Conservation (phyloP, 2,797 vertebrate genomes). For the Syndactyla subalaris region DNA sequence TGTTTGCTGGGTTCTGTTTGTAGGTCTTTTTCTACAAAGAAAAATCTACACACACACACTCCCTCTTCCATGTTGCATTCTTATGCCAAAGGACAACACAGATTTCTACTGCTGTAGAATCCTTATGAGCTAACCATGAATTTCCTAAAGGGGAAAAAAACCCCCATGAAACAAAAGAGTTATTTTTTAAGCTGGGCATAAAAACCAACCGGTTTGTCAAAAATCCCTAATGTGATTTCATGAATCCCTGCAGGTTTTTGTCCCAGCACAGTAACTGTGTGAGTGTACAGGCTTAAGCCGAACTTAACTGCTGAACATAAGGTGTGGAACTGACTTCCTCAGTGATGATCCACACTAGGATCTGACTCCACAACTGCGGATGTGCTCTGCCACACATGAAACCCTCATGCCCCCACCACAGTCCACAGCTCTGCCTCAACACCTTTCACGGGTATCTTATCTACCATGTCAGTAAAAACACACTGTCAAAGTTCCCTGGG, state of each 20-base stretch:
- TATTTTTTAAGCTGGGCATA: not conserved
- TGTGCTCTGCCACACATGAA: not conserved
- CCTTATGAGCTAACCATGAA: not conserved
- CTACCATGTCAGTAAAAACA: not conserved
- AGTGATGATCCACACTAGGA: not conserved
- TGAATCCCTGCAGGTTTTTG: not conserved
- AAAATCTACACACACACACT: not conserved
- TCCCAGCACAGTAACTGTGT: not conserved
- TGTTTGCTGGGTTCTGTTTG: not conserved
- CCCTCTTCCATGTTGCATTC: not conserved
- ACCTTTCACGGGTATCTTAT: not conserved
- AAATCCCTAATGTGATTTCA: not conserved
- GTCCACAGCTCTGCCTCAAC: not conserved
- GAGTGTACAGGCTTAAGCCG: not conserved
- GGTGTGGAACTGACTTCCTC: not conserved
- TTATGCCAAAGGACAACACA: not conserved
- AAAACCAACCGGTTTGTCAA: not conserved
- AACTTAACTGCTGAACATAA: not conserved
- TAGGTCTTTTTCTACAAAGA: not conserved
- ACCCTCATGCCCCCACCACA: not conserved
- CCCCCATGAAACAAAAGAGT: not conserved
- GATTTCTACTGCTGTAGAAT: not conserved
- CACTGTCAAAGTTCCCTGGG: not conserved
- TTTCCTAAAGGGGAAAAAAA: not conserved
- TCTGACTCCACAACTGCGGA: not conserved